These are phyloP conservation scores for Phyllopteryx taeniolatus DNA, from an alignment of 2,113 vertebrate species.

Conservation along the genomic window DNA sequence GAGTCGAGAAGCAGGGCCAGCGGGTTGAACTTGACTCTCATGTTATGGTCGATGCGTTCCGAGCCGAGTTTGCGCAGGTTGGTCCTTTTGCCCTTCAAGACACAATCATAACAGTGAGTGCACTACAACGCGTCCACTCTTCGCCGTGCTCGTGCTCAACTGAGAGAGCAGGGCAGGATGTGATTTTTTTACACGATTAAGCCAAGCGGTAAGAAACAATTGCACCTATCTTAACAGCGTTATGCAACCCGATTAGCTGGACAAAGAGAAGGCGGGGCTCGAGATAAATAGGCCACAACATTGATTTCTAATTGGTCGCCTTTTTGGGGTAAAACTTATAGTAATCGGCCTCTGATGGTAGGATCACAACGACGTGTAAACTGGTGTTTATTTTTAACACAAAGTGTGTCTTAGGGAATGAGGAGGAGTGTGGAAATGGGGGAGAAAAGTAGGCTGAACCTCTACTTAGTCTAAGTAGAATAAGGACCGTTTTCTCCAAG, in stretches of 20 bases:
- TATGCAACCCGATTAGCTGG: constrained; percentile 54
- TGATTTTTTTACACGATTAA: constrained; percentile 30
- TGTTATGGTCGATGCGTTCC: constrained; percentile 86
- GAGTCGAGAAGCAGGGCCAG: constrained; percentile 93
- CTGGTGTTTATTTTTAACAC: constrained; percentile 39
- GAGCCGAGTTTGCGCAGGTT: constrained; percentile 91
- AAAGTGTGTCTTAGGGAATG: neutral
- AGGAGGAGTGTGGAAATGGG: neutral
- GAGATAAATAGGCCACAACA: constrained; percentile 38
- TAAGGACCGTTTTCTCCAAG: constrained; percentile 24
- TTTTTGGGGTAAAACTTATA: constrained; percentile 21
- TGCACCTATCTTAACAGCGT: constrained; percentile 34
- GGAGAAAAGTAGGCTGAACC: constrained; percentile 3
- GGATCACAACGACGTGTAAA: constrained; percentile 26
- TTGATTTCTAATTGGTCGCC: constrained; percentile 37
- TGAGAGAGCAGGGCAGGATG: constrained; percentile 22
- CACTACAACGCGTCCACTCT: neutral
- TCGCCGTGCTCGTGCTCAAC: constrained; percentile 4
- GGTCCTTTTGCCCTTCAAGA: constrained; percentile 89
- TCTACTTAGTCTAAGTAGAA: constrained; percentile 50
- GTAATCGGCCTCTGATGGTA: constrained; percentile 15
- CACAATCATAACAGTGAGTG: constrained; percentile 13
- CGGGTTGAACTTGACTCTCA: constrained; percentile 98
- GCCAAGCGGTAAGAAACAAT: constrained; percentile 32
- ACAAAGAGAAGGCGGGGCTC: neutral